Evolutionary conservation across 2,797 vertebrate genomes (phyloP).

Genomic region (Peromyscus attwateri): DNA sequence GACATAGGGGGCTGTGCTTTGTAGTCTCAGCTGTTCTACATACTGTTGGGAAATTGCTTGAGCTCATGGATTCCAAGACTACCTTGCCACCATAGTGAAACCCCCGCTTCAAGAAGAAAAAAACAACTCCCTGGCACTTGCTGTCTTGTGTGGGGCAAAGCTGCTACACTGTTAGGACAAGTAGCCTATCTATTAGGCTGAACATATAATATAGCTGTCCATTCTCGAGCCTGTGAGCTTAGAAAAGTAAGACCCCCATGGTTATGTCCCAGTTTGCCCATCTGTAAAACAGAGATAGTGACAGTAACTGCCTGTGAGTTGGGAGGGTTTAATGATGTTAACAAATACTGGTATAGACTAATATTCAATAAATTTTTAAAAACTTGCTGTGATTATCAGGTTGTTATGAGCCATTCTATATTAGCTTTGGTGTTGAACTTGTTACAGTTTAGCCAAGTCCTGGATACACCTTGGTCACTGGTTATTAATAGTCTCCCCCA

Average conservation of each 20-base stretch:
- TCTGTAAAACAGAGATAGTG: constrained; percentile 1
- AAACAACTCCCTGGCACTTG: neutral
- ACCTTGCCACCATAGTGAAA: neutral
- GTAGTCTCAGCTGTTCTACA: neutral
- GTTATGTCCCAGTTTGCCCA: neutral
- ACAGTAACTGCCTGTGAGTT: neutral
- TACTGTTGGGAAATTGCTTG: neutral
- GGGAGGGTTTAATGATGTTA: constrained; percentile 26
- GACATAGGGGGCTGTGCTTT: neutral
- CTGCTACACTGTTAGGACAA: neutral
- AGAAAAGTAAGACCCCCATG: neutral
- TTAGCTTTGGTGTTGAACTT: constrained; percentile 27
- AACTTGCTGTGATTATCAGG: neutral
- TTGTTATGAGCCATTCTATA: neutral
- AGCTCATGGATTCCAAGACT: neutral
- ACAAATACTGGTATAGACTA: neutral
- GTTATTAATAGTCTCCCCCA: neutral
- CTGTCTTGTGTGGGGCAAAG: neutral
- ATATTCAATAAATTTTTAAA: neutral
- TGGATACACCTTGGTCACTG: neutral
- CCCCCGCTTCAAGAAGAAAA: neutral
- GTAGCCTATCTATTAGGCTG: neutral
- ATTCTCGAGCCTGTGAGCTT: constrained; percentile 9
- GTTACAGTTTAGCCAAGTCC: neutral
- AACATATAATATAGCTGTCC: neutral